These are phyloP conservation scores for Wiebesia pumilae DNA, from an alignment of 1,140 invertebrate genomes.

Conservation along the genomic window DNA sequence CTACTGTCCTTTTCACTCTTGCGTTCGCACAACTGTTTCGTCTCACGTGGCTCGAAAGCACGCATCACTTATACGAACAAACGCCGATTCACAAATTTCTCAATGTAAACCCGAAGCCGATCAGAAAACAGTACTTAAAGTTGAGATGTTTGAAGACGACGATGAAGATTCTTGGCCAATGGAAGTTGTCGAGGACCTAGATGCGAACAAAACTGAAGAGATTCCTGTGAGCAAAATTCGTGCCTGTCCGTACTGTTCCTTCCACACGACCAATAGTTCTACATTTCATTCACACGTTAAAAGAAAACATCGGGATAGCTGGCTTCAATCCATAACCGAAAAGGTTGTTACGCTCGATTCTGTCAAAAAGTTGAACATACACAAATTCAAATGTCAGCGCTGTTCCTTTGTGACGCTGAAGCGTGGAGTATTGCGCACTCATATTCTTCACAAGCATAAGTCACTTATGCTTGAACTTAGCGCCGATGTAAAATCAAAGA, in stretches of 20 bases:
- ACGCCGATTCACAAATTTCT: not conserved
- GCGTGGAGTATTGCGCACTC: not conserved
- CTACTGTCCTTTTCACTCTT: constrained; percentile 23
- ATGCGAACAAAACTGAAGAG: not conserved
- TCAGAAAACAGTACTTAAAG: not conserved
- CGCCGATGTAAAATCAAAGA: not conserved
- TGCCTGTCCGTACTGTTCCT: constrained; percentile 22
- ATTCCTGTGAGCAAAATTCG: not conserved
- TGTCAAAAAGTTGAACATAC: not conserved
- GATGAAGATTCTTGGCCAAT: constrained; percentile 33
- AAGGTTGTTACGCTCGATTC: not conserved
- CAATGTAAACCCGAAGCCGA: not conserved
- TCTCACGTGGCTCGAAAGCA: constrained; percentile 7
- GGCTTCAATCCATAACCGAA: not conserved
- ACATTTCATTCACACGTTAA: constrained; percentile 47
- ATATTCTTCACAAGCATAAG: not conserved
- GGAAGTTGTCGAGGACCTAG: not conserved
- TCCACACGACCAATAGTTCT: not conserved
- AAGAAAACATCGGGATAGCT: constrained; percentile 33
- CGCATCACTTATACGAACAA: not conserved
- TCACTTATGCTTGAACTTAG: not conserved
- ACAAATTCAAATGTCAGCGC: not conserved
- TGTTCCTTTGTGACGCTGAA: not conserved
- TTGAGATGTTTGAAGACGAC: constrained; percentile 29
- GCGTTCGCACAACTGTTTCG: not conserved